These are phyloP conservation scores for Eupsilia transversa DNA, from an alignment of 2,888 invertebrate genomes.

Conservation along the genomic window DNA sequence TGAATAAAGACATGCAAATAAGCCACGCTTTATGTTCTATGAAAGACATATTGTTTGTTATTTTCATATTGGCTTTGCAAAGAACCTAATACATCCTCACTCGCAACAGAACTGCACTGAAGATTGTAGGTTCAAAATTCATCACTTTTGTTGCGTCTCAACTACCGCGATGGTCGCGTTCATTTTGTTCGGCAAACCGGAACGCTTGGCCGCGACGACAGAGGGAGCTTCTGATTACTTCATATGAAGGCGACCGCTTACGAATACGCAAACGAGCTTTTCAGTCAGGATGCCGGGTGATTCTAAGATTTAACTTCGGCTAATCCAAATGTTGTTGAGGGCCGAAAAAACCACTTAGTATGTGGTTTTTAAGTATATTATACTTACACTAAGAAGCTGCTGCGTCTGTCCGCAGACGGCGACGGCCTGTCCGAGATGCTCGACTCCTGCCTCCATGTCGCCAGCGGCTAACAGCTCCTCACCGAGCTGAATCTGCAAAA, in stretches of 20 bases:
- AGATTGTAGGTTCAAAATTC: neutral
- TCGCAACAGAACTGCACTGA: neutral
- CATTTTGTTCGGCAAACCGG: neutral
- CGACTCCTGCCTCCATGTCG: conserved; percentile 97
- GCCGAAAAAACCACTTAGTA: neutral
- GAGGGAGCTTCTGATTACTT: neutral
- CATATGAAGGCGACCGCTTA: neutral
- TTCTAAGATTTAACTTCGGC: neutral
- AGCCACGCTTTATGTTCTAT: neutral
- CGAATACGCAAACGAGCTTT: no score
- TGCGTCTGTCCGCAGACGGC: conserved; percentile 98
- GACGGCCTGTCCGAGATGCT: conserved; percentile 99
- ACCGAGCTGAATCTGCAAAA: conserved; percentile 95
- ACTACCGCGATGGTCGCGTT: neutral
- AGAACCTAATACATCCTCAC: neutral
- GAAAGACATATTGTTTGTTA: neutral
- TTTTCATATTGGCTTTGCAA: no score
- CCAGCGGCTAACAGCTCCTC: conserved; percentile 97
- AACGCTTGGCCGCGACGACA: neutral
- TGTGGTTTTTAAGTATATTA: no score
- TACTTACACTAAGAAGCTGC: conserved; percentile 93
- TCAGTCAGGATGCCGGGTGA: neutral
- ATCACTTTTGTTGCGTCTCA: neutral
- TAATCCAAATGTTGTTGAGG: neutral
- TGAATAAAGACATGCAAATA: neutral